Evolutionary conservation across 2,888 invertebrate species (phyloP), one percentile per base, ranked within the genome.

Genomic region (Eulithis prunata): DNA sequence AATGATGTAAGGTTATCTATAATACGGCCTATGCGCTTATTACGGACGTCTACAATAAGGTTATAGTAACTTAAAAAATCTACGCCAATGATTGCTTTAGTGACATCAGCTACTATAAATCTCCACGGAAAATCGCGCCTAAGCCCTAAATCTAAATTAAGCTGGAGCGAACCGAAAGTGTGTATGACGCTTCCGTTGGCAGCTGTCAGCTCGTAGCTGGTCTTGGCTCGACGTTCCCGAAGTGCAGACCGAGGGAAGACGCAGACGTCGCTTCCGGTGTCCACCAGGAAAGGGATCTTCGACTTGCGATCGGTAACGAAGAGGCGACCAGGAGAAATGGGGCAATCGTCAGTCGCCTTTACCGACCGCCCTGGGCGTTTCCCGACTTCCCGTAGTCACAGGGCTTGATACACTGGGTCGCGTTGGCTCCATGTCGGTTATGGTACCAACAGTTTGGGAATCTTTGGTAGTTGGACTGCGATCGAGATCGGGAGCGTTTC

Each of bases 71-170:
- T 64, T 21, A 72, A 36, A 65, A 80, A 77, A 52, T 78, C 78
- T 3, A 73, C 75, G 0, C 78, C 77, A 3, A 79, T 78, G 6
- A 79, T 81, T 0, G 79, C 59, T 49, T 73, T 75, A 0, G 75
- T 74, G 0, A 78, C 77, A 41, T 79, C 74, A 3, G 77, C 76
- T 0, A 79, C 72, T 2, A 75, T 57, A 63, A 78, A 79, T 3
- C 63, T 62, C 78, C 78, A 78, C 0, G 57, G 32, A 57, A 71
- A 80, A 13, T 65, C 49, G 0, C 78, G 69, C 2, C 77, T 70
- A 11, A 78, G 59, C 0, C 76, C 78, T 56, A 80, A 36, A 56
- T 78, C 62, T 21, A 78, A 51, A 7, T 62, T 65, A 0, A 76
- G 55, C 0, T 77, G 45, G 0, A 64, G 4, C 38, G 63, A 74